These are phyloP conservation scores for Geodia barretti DNA, from an alignment of 37 sponge, comb jelly and placozoan genomes.

Conservation along the genomic window DNA sequence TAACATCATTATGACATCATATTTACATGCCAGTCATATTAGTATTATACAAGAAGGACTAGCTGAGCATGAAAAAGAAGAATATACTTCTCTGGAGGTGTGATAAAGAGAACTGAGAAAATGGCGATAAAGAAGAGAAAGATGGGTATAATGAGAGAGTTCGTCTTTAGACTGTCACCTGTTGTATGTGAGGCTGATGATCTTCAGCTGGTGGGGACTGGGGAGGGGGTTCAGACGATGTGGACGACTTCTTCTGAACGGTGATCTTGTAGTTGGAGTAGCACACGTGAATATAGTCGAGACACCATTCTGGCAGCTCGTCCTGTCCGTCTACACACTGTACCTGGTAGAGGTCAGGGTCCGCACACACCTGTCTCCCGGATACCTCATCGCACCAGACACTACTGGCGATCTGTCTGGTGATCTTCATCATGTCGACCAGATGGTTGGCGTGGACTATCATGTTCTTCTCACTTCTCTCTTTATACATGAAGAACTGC, in stretches of 20 bases:
- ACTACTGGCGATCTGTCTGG: conserved; percentile 24
- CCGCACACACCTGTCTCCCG: not conserved
- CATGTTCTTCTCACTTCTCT: conserved; percentile 6
- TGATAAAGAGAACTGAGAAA: no score
- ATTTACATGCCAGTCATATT: no score
- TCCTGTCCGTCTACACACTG: not conserved
- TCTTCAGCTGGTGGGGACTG: no score
- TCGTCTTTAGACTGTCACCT: no score
- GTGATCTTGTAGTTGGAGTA: not conserved
- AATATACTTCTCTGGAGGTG: no score
- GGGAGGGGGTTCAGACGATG: no score
- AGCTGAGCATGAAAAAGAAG: no score
- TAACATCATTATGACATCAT: no score
- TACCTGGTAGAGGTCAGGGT: not conserved
- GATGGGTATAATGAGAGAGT: no score
- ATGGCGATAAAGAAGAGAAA: no score
- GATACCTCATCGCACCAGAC: conserved; percentile 45
- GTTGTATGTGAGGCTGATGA: no score
- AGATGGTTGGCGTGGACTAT: conserved; percentile 65
- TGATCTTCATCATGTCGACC: conserved; percentile 13
- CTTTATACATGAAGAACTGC: conserved; percentile 28
- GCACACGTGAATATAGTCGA: not conserved
- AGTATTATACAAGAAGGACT: no score
- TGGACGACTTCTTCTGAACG: not conserved
- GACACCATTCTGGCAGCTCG: not conserved